A percentile compares a stretch with the other conserved stretches of the same genome.
These are phyloP conservation scores for Apeira syringaria DNA, from an alignment of 2,888 invertebrate species.

Conservation along the genomic window DNA sequence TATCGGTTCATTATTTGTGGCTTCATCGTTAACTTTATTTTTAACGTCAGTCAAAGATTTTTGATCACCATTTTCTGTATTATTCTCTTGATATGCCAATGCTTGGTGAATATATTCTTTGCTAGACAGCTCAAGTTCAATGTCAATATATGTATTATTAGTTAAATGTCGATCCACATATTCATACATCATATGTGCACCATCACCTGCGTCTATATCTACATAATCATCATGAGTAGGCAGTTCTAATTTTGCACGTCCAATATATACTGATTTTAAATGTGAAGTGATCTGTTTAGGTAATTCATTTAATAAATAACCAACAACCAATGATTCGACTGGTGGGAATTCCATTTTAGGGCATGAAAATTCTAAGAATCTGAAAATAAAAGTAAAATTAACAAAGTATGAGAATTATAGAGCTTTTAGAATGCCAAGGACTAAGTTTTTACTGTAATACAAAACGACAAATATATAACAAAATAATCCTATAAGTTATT, in stretches of 20 bases:
- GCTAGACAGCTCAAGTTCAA: not conserved
- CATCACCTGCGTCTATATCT: not conserved
- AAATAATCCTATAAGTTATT: too few species aligned
- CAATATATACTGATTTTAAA: slow-evolving; percentile 11
- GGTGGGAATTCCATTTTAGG: slow-evolving; percentile 16
- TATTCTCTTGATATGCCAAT: too few species aligned
- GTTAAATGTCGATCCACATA: too few species aligned
- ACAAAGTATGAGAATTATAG: too few species aligned
- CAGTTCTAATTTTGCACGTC: not conserved
- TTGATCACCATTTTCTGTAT: too few species aligned
- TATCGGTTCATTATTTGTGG: not conserved
- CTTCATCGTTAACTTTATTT: not conserved
- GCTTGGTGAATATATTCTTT: too few species aligned
- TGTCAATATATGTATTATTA: not conserved
- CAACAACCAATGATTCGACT: slow-evolving; percentile 37
- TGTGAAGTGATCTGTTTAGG: slow-evolving; percentile 37
- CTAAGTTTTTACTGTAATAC: too few species aligned
- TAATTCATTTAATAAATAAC: slow-evolving; percentile 43
- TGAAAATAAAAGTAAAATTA: slow-evolving; percentile 23
- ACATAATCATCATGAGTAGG: not conserved
- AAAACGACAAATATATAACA: too few species aligned
- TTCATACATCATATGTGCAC: not conserved
- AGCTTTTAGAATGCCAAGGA: too few species aligned
- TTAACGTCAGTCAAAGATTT: too few species aligned
- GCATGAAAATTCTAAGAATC: slow-evolving; percentile 32